Percentiles rank a stretch among this genome's conserved stretches.
These are phyloP conservation scores for Hetaerina titia DNA, from an alignment of 2,888 invertebrate genomes.

Conservation along the genomic window DNA sequence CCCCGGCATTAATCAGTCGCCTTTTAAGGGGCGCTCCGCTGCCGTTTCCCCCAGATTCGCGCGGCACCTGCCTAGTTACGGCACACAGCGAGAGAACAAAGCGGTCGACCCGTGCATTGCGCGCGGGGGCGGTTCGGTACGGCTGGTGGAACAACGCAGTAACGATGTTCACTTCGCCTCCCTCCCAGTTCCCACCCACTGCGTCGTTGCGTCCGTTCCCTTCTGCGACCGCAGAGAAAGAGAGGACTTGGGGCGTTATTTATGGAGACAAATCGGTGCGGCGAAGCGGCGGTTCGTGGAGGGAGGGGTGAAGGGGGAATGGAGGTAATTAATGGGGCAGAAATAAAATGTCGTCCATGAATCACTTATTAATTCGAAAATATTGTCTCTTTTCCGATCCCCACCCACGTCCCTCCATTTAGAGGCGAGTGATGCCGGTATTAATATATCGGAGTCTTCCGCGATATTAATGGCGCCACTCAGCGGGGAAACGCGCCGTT, in stretches of 20 bases:
- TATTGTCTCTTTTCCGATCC: neutral
- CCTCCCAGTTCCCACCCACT: neutral
- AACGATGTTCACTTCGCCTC: neutral
- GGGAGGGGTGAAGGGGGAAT: neutral
- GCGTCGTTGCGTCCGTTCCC: neutral
- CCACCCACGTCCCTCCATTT: neutral
- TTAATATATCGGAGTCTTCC: neutral
- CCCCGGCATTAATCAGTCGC: too few relatives aligned
- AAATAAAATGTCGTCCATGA: constrained; percentile 21
- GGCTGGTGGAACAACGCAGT: too few relatives aligned
- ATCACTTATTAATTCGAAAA: constrained; percentile 33
- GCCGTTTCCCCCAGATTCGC: too few relatives aligned
- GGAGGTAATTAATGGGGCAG: constrained; percentile 21
- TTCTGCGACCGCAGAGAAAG: neutral
- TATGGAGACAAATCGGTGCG: constrained; percentile 26
- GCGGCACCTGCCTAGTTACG: too few relatives aligned
- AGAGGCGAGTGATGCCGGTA: neutral
- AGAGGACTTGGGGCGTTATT: neutral
- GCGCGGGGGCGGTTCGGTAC: too few relatives aligned
- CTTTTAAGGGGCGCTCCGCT: too few relatives aligned
- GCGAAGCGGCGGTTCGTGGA: neutral
- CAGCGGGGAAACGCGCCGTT: neutral
- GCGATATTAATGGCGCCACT: constrained; percentile 2
- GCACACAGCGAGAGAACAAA: too few relatives aligned
- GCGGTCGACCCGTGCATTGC: too few relatives aligned